A percentile compares a stretch with the other conserved stretches of the same genome.
phyloP scores from a whole-genome alignment of 92 coral and sea anemone genomes.

The Actinostola sp. region DNA sequence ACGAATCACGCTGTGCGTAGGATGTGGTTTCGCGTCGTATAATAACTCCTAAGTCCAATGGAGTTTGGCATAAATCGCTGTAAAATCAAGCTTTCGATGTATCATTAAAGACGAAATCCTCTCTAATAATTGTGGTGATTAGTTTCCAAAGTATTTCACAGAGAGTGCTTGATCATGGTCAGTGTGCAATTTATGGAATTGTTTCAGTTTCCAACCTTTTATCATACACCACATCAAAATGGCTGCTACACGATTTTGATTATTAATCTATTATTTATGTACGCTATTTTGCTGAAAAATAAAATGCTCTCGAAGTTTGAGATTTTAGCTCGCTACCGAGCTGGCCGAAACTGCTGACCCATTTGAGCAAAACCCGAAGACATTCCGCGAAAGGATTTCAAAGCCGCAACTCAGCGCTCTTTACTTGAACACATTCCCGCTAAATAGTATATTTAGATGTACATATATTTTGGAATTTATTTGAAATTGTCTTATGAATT shows the following conservation, averaged over 20 bases:
- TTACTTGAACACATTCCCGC: too few species aligned
- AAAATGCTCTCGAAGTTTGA: neutral
- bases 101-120: neutral
- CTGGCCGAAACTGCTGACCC: neutral
- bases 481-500: slow-evolving; percentile 13
- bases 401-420: too few species aligned
- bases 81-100: neutral
- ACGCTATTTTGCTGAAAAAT: slow-evolving; percentile 12
- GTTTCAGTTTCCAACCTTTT: neutral
- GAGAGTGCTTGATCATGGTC: too few species aligned
- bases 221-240: slow-evolving; percentile 19
- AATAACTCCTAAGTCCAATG: neutral
- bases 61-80: neutral
- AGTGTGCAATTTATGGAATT: neutral
- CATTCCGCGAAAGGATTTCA: too few species aligned
- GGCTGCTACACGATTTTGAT: slow-evolving; percentile 15
- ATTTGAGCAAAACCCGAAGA: too few species aligned
- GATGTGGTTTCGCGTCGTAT: neutral
- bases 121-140: too few species aligned
- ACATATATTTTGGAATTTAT: slow-evolving; percentile 1
- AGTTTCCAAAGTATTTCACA: too few species aligned
- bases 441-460: too few species aligned
- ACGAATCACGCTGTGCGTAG: slow-evolving; percentile 10
- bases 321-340: neutral
- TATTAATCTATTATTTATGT: slow-evolving; percentile 5